Percentiles rank a stretch among this genome's conserved stretches.
phyloP scores from a whole-genome alignment of 2,888 invertebrate species.

The Baronia brevicornis region DNA sequence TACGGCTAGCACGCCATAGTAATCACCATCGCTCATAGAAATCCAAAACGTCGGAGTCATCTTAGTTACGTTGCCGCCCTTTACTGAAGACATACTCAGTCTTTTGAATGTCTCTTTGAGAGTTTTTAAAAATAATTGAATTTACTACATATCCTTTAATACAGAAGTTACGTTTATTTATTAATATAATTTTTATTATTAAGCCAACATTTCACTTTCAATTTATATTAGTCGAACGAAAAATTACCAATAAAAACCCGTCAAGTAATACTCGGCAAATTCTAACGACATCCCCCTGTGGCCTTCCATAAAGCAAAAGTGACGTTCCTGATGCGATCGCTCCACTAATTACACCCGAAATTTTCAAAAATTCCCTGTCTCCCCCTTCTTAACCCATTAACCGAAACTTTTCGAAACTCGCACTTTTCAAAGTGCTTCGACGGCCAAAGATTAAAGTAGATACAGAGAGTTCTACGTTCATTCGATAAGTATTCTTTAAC shows the following conservation, averaged over 20 bases:
- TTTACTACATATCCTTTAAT: too few relatives aligned
- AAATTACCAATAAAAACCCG: conserved; percentile 31
- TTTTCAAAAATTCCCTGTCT: conserved; percentile 55
- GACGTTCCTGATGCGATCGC: conserved; percentile 65
- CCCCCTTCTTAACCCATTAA: conserved; percentile 64
- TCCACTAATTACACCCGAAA: conserved; percentile 65
- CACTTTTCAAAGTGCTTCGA: conserved; percentile 46
- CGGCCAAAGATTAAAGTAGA: conserved; percentile 1
- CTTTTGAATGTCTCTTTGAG: too few relatives aligned
- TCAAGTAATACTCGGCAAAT: conserved; percentile 32
- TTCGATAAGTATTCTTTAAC: neutral
- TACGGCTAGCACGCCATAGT: too few relatives aligned
- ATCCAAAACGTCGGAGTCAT: too few relatives aligned
- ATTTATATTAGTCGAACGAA: conserved; percentile 6
- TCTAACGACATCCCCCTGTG: conserved; percentile 37
- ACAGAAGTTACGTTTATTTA: neutral
- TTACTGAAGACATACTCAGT: too few relatives aligned
- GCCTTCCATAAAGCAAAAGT: conserved; percentile 60
- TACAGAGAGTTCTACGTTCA: conserved; percentile 1
- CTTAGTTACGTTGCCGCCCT: too few relatives aligned
- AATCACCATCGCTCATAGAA: too few relatives aligned
- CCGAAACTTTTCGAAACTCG: conserved; percentile 50
- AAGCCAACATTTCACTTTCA: conserved; percentile 4
- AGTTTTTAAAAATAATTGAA: too few relatives aligned
- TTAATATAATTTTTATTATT: conserved; percentile 7